Evolutionary conservation across 2,888 invertebrate species (phyloP).

Genomic region (Brachypalpus laphriformis): DNA sequence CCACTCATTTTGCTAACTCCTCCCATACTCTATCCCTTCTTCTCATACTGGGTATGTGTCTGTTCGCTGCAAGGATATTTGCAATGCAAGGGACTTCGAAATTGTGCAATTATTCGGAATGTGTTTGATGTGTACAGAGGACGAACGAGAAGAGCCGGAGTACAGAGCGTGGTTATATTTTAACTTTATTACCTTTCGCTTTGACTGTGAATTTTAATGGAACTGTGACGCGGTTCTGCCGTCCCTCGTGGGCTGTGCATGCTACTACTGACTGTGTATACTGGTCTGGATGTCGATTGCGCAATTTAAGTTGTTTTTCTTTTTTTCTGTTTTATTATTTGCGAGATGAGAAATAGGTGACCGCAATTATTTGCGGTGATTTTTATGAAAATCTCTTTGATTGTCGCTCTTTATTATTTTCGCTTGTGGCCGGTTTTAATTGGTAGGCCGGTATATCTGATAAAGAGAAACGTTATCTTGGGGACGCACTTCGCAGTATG

Average conservation of each 20-base stretch:
- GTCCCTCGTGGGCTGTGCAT: neutral
- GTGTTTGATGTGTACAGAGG: slow-evolving; percentile 46
- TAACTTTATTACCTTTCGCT: slow-evolving; percentile 69
- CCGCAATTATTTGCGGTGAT: slow-evolving; percentile 61
- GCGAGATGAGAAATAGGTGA: slow-evolving; percentile 43
- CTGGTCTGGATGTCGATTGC: slow-evolving; percentile 36
- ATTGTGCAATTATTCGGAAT: slow-evolving; percentile 66
- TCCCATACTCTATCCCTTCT: neutral
- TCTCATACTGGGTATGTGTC: slow-evolving; percentile 14
- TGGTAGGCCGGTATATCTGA: neutral
- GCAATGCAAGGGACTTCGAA: slow-evolving; percentile 54
- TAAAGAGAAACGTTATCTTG: neutral
- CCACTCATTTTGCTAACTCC: neutral
- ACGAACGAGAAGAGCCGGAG: neutral
- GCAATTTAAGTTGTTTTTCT: slow-evolving; percentile 33
- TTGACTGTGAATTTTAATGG: slow-evolving; percentile 66
- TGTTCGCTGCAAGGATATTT: slow-evolving; percentile 45
- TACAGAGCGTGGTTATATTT: slow-evolving; percentile 55
- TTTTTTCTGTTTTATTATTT: slow-evolving; percentile 13
- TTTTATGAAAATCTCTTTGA: slow-evolving; percentile 45
- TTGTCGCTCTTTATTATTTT: slow-evolving; percentile 22
- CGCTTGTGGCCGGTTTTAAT: slow-evolving; percentile 25
- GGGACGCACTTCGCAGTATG: neutral
- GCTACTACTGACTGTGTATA: neutral
- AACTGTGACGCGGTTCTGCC: slow-evolving; percentile 30